Evolutionary conservation across 2,797 vertebrate species (phyloP).

Genomic region (Petrocephalus sullivani): DNA sequence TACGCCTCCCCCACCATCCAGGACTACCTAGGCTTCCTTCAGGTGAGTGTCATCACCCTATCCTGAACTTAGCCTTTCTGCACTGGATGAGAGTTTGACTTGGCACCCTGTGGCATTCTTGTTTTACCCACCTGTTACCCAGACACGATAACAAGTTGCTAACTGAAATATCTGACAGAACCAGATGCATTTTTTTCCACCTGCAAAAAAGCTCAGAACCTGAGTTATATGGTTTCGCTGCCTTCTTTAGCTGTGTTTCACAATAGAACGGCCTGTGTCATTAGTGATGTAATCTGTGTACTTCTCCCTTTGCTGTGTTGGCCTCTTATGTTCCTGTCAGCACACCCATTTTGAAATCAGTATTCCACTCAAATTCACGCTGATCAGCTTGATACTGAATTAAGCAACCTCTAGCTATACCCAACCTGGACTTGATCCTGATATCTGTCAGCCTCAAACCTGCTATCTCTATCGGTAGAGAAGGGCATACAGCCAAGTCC

Average conservation of each 20-base stretch:
- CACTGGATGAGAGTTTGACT: not conserved
- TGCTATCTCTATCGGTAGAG: not conserved
- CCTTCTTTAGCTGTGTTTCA: not conserved
- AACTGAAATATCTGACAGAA: constrained; percentile 13
- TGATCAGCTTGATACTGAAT: not conserved
- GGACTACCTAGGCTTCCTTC: constrained; percentile 75
- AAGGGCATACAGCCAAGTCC: not conserved
- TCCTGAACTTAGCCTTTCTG: not conserved
- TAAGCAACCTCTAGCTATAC: not conserved
- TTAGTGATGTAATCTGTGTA: not conserved
- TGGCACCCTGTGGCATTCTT: constrained; percentile 14
- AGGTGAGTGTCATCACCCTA: constrained; percentile 51
- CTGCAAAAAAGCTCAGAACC: not conserved
- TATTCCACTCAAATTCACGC: not conserved
- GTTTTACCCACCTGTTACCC: constrained; percentile 16
- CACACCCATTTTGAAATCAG: not conserved
- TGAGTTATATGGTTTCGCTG: not conserved
- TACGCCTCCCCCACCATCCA: constrained; percentile 69
- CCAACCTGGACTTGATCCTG: not conserved
- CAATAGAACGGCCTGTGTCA: not conserved
- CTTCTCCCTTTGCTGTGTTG: not conserved
- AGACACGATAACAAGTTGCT: constrained; percentile 25
- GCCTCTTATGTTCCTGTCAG: not conserved
- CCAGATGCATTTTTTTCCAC: not conserved
- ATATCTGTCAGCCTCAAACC: not conserved